Percentiles rank a stretch among this genome's conserved stretches.
Conservation (phyloP, 2,888 invertebrate genomes). For the Priocnemis perturbator region DNA sequence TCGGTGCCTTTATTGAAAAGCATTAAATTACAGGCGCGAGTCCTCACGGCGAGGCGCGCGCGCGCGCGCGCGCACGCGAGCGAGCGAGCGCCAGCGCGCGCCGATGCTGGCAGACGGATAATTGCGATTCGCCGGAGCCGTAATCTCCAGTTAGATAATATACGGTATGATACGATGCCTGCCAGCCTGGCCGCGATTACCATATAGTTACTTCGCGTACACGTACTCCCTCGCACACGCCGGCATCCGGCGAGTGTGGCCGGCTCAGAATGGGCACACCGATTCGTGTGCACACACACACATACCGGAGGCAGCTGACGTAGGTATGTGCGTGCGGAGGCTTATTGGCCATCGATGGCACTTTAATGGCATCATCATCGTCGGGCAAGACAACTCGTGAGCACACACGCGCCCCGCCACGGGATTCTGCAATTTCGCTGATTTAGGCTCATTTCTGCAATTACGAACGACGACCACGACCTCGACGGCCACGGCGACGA, state of each 20-base stretch:
- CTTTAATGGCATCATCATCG: slow-evolving; percentile 43
- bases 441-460: slow-evolving; percentile 10
- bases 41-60: slow-evolving; percentile 5
- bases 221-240: slow-evolving; percentile 22
- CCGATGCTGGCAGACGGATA: slow-evolving; percentile 65
- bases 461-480: not conserved
- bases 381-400: not conserved
- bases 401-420: slow-evolving; percentile 7
- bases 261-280: not conserved
- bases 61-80: slow-evolving; percentile 11
- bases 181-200: slow-evolving; percentile 60
- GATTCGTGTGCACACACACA: too few species aligned
- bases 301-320: too few species aligned
- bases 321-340: slow-evolving; percentile 1
- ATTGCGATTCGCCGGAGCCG: slow-evolving; percentile 61
- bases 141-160: slow-evolving; percentile 66
- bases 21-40: slow-evolving; percentile 62
- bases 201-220: slow-evolving; percentile 53
- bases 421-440: slow-evolving; percentile 18
- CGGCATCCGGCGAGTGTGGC: not conserved
- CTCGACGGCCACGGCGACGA: not conserved
- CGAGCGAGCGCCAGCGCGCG: slow-evolving; percentile 3
- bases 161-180: slow-evolving; percentile 60
- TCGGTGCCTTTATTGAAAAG: slow-evolving; percentile 67
- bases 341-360: slow-evolving; percentile 36